Percentiles rank a stretch among this genome's conserved stretches.
Conservation (phyloP, 2,888 invertebrate genomes). For the Terebella lapidaria region DNA sequence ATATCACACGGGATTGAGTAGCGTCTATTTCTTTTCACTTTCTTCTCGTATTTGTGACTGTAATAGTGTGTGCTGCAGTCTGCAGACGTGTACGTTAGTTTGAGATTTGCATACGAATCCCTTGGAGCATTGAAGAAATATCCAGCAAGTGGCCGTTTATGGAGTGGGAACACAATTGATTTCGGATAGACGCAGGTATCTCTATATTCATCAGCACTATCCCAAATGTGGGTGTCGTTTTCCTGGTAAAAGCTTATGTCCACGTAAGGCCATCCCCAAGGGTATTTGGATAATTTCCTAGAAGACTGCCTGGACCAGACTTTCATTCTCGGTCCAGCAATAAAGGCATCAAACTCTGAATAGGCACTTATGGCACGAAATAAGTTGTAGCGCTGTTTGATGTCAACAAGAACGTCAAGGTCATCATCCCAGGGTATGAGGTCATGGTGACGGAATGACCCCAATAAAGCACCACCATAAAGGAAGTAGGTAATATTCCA, state of each 20-base stretch:
- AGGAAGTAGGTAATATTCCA: neutral
- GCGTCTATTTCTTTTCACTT: neutral
- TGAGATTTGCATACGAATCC: conserved; percentile 19
- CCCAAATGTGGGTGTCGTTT: conserved; percentile 26
- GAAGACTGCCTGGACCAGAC: neutral
- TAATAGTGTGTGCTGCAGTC: conserved; percentile 20
- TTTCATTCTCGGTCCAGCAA: neutral
- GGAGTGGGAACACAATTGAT: conserved; percentile 22
- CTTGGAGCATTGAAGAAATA: conserved; percentile 20
- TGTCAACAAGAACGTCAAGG: neutral
- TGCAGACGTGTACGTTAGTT: conserved; percentile 14
- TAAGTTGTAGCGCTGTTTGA: neutral
- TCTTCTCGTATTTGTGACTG: conserved; percentile 24
- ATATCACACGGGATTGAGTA: conserved; percentile 9
- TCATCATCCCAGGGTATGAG: conserved; percentile 2
- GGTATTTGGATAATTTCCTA: neutral
- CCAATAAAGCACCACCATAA: neutral
- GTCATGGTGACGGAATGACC: neutral
- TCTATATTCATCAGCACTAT: conserved; percentile 19
- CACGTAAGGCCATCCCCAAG: conserved; percentile 27
- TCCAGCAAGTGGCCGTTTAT: conserved; percentile 23
- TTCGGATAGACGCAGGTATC: conserved; percentile 19
- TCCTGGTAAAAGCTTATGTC: conserved; percentile 27
- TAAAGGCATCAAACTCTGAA: neutral
- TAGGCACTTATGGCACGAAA: neutral